Evolutionary conservation across 2,797 vertebrate genomes (phyloP), one percentile per base, ranked within the genome.

Genomic region (Pangasius macronema): DNA sequence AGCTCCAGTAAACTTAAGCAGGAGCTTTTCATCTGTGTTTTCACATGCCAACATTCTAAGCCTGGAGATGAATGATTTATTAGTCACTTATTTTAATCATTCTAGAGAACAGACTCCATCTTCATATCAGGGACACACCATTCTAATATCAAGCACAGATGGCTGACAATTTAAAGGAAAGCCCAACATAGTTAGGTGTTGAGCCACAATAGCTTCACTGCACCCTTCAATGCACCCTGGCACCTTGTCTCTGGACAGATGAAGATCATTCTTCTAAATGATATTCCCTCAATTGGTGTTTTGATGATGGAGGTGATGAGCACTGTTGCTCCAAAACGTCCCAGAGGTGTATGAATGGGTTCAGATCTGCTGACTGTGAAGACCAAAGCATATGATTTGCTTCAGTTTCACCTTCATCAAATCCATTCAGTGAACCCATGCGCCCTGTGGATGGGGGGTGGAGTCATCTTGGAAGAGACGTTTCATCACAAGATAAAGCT

Each of bases 51-150:
- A 57, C 63, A 77, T 77, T 53, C 39, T 55, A 59, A 49, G 51
- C 83, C 65, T 61, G 49, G 49, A 84, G 82, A 67, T 59, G 86
- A 84, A 51, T 59, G 81, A 83, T 67, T 83, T 87, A 76, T 87
- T 87, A 76, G 30, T 67, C 49, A 65, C 24, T 33, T 73, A 75
- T n/a, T 55, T 73, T 75, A 83, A 87, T 83, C 46, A 13, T 39
- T 75, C 5, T 5, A 53, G 77, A 83, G 59, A 65, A 83, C 55
- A 61, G 79, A 61, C 36, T 82, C 20, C 22, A 8, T 39, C 4
- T 61, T 73, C 9, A 0, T 33, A 49, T 42, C 80, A 30, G 36
- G 36, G 3, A 82, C 16, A 24, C 14, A 18, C 7, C 18, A 33
- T 51, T 63, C 20, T 51, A 24, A 83, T 33, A 53, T 36, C 27